Evolutionary conservation across 2,113 vertebrate species (phyloP).

Genomic region (Irena cyanogastra): DNA sequence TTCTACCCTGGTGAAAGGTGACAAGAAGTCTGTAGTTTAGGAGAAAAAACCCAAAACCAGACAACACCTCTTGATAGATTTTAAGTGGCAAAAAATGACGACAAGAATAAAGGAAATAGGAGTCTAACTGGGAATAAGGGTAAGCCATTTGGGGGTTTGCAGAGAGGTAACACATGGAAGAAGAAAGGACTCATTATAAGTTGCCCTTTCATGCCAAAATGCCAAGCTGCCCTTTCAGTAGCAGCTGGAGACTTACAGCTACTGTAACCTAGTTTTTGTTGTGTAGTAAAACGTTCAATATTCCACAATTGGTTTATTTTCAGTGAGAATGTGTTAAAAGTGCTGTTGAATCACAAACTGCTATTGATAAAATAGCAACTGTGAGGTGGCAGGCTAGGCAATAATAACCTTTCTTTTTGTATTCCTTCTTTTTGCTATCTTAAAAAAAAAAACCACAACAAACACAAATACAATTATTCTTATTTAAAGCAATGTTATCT

Average conservation of each 20-base stretch:
- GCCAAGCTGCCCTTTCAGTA: conserved; percentile 26
- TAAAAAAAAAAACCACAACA: background rate
- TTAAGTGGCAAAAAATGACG: background rate
- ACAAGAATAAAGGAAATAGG: background rate
- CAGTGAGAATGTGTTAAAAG: background rate
- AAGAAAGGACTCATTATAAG: background rate
- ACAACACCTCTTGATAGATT: background rate
- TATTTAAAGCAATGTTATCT: background rate
- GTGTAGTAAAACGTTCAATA: conserved; percentile 3
- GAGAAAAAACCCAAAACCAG: background rate
- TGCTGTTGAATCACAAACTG: background rate
- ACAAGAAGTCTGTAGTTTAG: background rate
- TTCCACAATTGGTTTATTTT: conserved; percentile 8
- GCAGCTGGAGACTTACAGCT: background rate
- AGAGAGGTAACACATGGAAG: background rate
- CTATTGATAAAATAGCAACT: background rate
- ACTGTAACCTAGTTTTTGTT: background rate
- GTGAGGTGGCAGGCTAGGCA: background rate
- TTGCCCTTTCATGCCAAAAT: conserved; percentile 37
- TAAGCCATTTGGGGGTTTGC: background rate
- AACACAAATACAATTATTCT: background rate
- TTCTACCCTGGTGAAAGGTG: background rate
- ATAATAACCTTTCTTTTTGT: background rate
- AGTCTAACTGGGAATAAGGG: background rate
- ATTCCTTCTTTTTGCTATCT: background rate